Conservation (phyloP, 2,113 vertebrate species). For the Ammospiza caudacuta region DNA sequence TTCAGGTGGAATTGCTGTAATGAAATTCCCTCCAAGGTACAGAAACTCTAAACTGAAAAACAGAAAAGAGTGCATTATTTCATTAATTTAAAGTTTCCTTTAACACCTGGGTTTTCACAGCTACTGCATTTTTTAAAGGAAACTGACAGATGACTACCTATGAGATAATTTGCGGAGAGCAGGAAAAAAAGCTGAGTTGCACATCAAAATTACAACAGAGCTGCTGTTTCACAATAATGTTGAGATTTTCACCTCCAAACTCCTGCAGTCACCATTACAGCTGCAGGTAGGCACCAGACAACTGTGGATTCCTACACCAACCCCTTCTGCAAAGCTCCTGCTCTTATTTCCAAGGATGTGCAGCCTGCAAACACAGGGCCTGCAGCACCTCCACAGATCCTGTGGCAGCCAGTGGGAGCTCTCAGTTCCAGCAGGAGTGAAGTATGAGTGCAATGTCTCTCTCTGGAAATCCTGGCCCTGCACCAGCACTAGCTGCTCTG, state of each 20-base stretch:
- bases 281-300: not conserved
- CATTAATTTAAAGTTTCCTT: not conserved
- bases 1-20: conserved; percentile 92
- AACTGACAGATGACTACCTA: not conserved
- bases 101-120: not conserved
- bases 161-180: not conserved
- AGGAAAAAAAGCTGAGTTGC: not conserved
- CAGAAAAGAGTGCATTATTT: not conserved
- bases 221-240: not conserved
- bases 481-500: not conserved
- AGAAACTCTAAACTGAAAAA: conserved; percentile 90
- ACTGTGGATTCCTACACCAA: not conserved
- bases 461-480: not conserved
- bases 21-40: conserved; percentile 96
- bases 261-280: not conserved
- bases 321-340: not conserved
- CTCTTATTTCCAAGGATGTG: not conserved
- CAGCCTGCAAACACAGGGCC: not conserved
- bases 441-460: not conserved
- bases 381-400: not conserved
- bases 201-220: not conserved
- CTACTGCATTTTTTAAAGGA: not conserved
- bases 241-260: not conserved
- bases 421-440: not conserved
- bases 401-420: not conserved